These are phyloP conservation scores for Pararge aegeria DNA, from an alignment of 1,140 invertebrate species.

Conservation along the genomic window DNA sequence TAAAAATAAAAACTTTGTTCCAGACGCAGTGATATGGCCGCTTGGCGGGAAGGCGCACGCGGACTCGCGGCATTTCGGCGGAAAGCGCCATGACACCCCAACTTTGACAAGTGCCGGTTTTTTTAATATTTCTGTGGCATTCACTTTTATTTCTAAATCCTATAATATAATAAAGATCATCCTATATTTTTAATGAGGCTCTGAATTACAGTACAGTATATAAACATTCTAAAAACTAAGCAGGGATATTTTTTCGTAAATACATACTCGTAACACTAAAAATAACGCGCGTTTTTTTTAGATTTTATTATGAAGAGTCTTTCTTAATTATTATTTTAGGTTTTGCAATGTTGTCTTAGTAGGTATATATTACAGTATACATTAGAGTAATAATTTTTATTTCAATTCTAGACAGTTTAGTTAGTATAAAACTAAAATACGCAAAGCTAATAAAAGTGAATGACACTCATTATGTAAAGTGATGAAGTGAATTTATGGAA, in stretches of 20 bases:
- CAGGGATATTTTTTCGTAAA: too few relatives aligned
- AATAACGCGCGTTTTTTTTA: too few relatives aligned
- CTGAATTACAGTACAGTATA: too few relatives aligned
- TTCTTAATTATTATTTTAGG: too few relatives aligned
- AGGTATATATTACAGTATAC: too few relatives aligned
- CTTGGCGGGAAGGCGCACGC: conserved; percentile 22
- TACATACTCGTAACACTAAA: too few relatives aligned
- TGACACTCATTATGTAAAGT: conserved; percentile 33
- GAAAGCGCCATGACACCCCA: conserved; percentile 14
- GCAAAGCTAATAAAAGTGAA: conserved; percentile 24
- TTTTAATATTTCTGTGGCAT: conserved; percentile 2
- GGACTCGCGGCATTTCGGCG: conserved; percentile 13
- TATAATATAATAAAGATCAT: neutral
- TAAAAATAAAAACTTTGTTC: conserved; percentile 28
- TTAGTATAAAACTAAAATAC: neutral
- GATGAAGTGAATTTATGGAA: conserved; percentile 30
- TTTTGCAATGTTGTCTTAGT: too few relatives aligned
- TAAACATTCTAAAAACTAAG: too few relatives aligned
- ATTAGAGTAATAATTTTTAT: neutral
- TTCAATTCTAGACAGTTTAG: neutral
- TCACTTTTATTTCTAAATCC: neutral
- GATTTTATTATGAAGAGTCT: too few relatives aligned
- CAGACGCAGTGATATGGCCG: conserved; percentile 41
- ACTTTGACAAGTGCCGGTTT: conserved; percentile 18
- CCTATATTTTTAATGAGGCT: too few relatives aligned